phyloP scores from a whole-genome alignment of 2,888 invertebrate species.

The Chironomus riparius region DNA sequence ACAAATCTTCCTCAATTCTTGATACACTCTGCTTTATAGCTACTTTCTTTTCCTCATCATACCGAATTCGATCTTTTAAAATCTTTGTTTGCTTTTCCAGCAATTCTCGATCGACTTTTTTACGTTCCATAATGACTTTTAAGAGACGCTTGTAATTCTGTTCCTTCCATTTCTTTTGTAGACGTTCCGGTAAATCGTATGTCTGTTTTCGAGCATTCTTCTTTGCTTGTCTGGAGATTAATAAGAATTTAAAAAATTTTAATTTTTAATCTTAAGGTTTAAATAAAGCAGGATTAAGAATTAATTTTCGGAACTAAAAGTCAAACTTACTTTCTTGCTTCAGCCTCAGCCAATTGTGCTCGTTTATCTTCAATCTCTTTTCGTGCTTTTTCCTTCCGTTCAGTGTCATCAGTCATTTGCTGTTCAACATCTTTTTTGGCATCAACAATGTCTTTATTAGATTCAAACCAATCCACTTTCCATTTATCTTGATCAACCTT shows the following conservation, averaged over 20 bases:
- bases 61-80: constrained; percentile 56
- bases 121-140: constrained; percentile 39
- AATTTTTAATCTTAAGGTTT: neutral
- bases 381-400: constrained; percentile 36
- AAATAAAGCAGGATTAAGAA: too few species aligned
- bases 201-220: constrained; percentile 25
- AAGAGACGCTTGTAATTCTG: constrained; percentile 55
- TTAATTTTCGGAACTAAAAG: too few species aligned
- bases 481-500: constrained; percentile 48
- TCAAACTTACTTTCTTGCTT: constrained; percentile 29
- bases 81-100: constrained; percentile 51
- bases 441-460: constrained; percentile 39
- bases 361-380: constrained; percentile 39
- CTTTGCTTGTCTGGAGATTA: constrained; percentile 22
- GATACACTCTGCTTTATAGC: constrained; percentile 32
- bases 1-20: constrained; percentile 36
- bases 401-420: constrained; percentile 47
- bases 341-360: constrained; percentile 36
- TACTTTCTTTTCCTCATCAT: constrained; percentile 38
- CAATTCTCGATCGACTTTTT: constrained; percentile 39
- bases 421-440: constrained; percentile 39
- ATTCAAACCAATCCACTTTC: constrained; percentile 51
- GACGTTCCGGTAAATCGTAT: constrained; percentile 34
- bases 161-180: constrained; percentile 51
- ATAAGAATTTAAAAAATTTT: too few species aligned